A percentile compares a stretch with the other conserved stretches of the same genome.
Evolutionary conservation across 2,113 vertebrate genomes (phyloP).

Genomic region (Notothenia coriiceps): DNA sequence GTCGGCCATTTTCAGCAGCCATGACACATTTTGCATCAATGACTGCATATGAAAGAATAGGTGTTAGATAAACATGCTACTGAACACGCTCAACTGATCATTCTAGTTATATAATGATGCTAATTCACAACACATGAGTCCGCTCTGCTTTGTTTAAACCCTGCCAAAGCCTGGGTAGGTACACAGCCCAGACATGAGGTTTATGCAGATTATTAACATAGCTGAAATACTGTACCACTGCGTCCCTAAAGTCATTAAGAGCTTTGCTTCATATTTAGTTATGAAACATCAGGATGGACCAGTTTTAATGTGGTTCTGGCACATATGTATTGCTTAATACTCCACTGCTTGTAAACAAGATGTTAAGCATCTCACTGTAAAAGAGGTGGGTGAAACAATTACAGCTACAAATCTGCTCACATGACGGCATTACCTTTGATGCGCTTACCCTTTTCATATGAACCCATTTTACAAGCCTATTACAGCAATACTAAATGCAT

Average conservation of each 20-base stretch:
- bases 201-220: constrained; percentile 52
- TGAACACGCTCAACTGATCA: constrained; percentile 42
- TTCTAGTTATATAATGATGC: constrained; percentile 50
- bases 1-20: not conserved
- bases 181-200: constrained; percentile 44
- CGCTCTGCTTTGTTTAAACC: constrained; percentile 17
- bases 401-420: constrained; percentile 30
- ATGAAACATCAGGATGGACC: constrained; percentile 18
- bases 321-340: not conserved
- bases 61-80: constrained; percentile 31
- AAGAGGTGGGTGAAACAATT: constrained; percentile 14
- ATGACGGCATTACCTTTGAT: constrained; percentile 20
- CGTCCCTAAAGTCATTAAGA: constrained; percentile 32
- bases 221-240: constrained; percentile 46
- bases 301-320: constrained; percentile 1
- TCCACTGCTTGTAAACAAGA: not conserved
- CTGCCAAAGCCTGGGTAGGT: constrained; percentile 31
- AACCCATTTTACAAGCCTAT: constrained; percentile 29
- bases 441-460: constrained; percentile 51
- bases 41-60: constrained; percentile 11
- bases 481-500: constrained; percentile 9
- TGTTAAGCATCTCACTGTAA: constrained; percentile 1
- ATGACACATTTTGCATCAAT: constrained; percentile 24
- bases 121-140: constrained; percentile 53
- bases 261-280: constrained; percentile 45